A percentile compares a stretch with the other conserved stretches of the same genome.
These are phyloP conservation scores for Forpus xanthops DNA, from an alignment of 2,797 vertebrate species.

Conservation along the genomic window DNA sequence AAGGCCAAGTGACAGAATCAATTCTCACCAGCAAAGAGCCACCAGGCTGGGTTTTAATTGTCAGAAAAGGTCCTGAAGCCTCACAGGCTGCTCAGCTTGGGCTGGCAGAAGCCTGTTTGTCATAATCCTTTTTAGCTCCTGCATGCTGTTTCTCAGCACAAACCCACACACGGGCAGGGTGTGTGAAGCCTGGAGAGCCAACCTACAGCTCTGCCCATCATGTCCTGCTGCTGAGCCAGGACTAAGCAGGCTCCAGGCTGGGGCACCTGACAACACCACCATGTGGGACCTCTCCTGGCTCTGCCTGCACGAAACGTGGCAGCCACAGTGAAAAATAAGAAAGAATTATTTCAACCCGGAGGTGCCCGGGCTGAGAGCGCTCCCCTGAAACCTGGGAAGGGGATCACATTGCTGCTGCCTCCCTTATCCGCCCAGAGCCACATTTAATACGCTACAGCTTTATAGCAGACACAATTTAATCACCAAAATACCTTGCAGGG, in stretches of 20 bases:
- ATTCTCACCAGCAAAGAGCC: constrained; percentile 41
- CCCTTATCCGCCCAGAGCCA: background rate
- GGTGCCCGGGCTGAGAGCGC: background rate
- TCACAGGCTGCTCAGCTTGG: background rate
- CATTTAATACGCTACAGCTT: background rate
- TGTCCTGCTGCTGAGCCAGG: background rate
- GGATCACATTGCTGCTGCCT: background rate
- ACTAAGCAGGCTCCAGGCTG: background rate
- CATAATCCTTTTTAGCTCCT: background rate
- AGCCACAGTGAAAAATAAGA: background rate
- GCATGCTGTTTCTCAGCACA: background rate
- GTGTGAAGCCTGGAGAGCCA: background rate
- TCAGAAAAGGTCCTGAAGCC: background rate
- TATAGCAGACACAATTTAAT: background rate
- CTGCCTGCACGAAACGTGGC: background rate
- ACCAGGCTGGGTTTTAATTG: background rate
- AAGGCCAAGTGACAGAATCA: constrained; percentile 6
- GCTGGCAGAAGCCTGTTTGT: background rate
- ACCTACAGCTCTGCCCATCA: fast-evolving
- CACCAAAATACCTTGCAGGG: constrained; percentile 25
- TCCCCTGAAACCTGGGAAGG: background rate
- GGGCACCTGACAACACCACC: background rate
- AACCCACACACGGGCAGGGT: background rate
- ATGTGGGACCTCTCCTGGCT: background rate
- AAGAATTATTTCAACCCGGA: background rate